Conservation (phyloP, 2,888 invertebrate species). For the Hemithea aestivaria region DNA sequence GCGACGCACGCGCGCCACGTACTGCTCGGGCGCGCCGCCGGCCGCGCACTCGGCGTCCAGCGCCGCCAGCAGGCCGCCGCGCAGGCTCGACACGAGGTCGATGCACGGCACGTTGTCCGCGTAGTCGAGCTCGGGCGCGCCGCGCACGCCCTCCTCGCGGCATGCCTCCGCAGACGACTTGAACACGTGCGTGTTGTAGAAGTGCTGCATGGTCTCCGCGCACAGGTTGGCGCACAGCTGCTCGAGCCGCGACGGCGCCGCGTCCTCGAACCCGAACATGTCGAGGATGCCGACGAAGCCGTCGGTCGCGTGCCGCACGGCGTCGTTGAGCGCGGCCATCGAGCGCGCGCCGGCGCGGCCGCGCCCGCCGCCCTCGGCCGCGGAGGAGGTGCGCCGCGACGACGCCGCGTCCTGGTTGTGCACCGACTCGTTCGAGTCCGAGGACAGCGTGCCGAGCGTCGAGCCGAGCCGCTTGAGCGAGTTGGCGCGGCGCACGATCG, state of each 20-base stretch:
- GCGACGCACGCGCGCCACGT: constrained; percentile 55
- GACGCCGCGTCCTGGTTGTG: constrained; percentile 92
- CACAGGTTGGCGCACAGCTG: constrained; percentile 97
- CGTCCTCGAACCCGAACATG: constrained; percentile 98
- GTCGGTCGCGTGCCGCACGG: constrained; percentile 94
- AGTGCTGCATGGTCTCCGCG: constrained; percentile 98
- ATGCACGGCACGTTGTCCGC: constrained; percentile 98
- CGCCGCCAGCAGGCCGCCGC: constrained; percentile 94
- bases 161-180: constrained; percentile 96
- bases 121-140: constrained; percentile 94
- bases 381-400: constrained; percentile 91
- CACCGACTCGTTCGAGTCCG: constrained; percentile 94
- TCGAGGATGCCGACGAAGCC: constrained; percentile 97
- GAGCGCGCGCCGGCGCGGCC: constrained; percentile 89
- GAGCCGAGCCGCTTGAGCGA: constrained; percentile 92
- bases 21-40: constrained; percentile 82
- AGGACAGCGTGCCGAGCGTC: constrained; percentile 90
- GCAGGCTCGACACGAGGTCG: constrained; percentile 94
- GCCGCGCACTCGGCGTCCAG: constrained; percentile 95
- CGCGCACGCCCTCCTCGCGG: constrained; percentile 93
- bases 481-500: constrained; percentile 95
- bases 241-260: constrained; percentile 92
- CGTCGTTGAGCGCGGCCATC: constrained; percentile 95
- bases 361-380: constrained; percentile 86
- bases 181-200: constrained; percentile 98